Evolutionary conservation across 2,113 vertebrate genomes (phyloP).

Genomic region (Dipodomys stephensi): DNA sequence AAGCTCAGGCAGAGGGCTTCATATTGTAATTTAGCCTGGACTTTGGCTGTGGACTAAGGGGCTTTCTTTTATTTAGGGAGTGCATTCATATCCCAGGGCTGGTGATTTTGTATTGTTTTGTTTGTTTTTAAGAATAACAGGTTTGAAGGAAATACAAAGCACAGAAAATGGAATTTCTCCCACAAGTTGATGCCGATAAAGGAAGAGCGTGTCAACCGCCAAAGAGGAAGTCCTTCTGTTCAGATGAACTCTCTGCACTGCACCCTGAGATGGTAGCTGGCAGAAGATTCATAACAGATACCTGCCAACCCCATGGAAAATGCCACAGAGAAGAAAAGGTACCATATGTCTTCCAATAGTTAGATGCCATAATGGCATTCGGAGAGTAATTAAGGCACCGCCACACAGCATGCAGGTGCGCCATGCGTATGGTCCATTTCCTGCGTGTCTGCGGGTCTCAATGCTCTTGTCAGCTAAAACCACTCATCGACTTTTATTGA

Average conservation of each 20-base stretch:
- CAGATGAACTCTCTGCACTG: background rate
- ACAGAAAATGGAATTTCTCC: background rate
- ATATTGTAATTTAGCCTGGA: background rate
- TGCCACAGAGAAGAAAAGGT: constrained; percentile 54
- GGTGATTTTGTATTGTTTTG: background rate
- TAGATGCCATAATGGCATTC: constrained; percentile 68
- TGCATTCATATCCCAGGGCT: background rate
- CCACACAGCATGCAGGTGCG: constrained; percentile 73
- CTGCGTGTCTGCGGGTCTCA: constrained; percentile 72
- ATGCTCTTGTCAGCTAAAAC: constrained; percentile 62
- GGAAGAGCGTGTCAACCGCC: background rate
- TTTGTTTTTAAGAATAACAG: constrained; percentile 1
- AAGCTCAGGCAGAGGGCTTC: background rate
- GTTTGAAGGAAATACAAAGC: background rate
- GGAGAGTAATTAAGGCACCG: constrained; percentile 71
- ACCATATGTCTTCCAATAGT: constrained; percentile 78
- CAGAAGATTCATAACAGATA: constrained; percentile 64
- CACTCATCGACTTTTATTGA: constrained; percentile 62
- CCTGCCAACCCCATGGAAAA: constrained; percentile 56
- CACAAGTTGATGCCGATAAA: background rate
- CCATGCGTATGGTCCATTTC: constrained; percentile 76
- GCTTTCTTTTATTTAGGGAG: background rate
- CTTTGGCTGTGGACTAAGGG: background rate
- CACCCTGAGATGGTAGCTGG: constrained; percentile 26
- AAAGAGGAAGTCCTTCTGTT: background rate